phyloP scores from a whole-genome alignment of 2,113 vertebrate genomes.

The Corythaixoides concolor region DNA sequence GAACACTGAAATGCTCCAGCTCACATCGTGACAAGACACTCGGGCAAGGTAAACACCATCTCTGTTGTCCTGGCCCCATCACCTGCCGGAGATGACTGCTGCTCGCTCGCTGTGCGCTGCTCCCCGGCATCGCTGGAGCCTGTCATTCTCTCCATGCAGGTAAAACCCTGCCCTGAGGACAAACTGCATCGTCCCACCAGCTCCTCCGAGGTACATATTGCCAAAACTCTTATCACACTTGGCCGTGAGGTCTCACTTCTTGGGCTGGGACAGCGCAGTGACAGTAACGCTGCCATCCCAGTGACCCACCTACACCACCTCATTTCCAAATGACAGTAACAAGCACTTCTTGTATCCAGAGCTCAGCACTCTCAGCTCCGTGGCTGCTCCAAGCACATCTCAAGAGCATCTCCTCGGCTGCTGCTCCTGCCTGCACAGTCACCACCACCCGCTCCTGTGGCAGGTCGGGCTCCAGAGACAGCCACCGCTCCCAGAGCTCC shows the following conservation, averaged over 20 bases:
- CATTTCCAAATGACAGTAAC: neutral
- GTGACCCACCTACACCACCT: neutral
- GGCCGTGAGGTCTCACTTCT: neutral
- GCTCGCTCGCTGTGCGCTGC: fast-evolving
- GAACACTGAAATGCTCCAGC: neutral
- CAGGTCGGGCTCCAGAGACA: neutral
- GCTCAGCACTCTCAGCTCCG: neutral
- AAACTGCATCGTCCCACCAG: neutral
- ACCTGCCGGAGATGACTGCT: neutral
- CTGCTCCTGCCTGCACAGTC: neutral
- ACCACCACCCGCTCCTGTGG: neutral
- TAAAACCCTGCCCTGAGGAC: neutral
- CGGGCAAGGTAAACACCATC: fast-evolving
- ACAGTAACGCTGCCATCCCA: neutral
- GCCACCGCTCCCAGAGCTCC: neutral
- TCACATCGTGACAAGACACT: neutral
- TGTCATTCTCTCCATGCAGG: fast-evolving
- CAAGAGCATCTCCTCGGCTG: neutral
- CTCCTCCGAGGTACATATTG: fast-evolving
- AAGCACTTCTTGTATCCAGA: neutral
- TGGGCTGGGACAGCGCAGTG: neutral
- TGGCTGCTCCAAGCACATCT: neutral
- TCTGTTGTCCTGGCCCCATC: too few species aligned
- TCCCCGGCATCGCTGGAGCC: neutral
- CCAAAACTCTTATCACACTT: neutral